Evolutionary conservation across 35 echinoderm and acorn worm genomes (phyloP).

Genomic region (Diadema setosum): DNA sequence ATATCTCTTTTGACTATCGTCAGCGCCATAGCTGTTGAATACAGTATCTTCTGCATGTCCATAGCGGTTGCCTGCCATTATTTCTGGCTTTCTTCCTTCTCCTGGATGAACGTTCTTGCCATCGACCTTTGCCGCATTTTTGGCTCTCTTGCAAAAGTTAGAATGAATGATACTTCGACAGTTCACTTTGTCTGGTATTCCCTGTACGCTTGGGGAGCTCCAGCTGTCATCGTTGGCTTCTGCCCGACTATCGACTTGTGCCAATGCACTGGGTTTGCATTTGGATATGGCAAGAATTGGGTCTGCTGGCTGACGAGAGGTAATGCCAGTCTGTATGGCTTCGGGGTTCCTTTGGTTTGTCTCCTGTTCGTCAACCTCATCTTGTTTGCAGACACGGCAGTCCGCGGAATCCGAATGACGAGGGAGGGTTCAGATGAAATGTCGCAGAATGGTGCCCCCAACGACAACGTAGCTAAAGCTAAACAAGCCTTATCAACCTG

Average conservation of each 20-base stretch:
- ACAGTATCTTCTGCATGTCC: neutral
- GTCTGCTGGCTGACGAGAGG: constrained; percentile 39
- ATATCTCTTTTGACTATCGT: neutral
- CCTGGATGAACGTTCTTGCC: constrained; percentile 55
- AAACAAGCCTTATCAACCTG: constrained; percentile 2
- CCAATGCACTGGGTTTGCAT: neutral
- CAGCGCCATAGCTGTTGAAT: neutral
- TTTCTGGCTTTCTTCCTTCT: constrained; percentile 50
- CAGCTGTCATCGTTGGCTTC: constrained; percentile 14
- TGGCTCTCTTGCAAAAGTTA: neutral
- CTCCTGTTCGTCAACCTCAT: constrained; percentile 30
- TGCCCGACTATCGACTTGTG: constrained; percentile 9
- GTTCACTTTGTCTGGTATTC: neutral
- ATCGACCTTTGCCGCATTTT: constrained; percentile 48
- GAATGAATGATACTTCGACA: neutral
- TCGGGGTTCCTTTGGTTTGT: constrained; percentile 34
- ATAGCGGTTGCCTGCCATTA: constrained; percentile 12
- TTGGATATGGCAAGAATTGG: constrained; percentile 17
- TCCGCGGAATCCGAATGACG: constrained; percentile 9
- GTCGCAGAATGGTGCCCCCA: neutral
- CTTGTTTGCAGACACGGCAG: constrained; percentile 23
- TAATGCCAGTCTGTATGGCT: constrained; percentile 4
- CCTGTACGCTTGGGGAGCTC: constrained; percentile 36
- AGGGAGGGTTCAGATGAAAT: neutral
- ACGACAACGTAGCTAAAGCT: neutral